These are phyloP conservation scores for Lophochroa leadbeateri DNA, from an alignment of 2,113 vertebrate genomes.

Conservation along the genomic window DNA sequence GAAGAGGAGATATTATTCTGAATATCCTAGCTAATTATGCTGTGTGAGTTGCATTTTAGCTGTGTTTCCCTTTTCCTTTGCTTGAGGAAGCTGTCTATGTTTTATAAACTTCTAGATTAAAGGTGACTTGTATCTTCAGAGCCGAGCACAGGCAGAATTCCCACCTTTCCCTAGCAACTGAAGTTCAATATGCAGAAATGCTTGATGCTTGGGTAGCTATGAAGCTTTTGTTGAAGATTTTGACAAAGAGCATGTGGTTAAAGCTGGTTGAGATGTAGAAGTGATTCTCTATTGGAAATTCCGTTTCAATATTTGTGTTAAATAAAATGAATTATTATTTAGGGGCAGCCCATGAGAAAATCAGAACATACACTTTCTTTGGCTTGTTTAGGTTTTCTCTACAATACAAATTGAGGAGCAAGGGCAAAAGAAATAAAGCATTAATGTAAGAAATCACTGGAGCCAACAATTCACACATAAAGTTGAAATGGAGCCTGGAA, in stretches of 20 bases:
- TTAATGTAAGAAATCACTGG: neutral
- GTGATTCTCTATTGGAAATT: neutral
- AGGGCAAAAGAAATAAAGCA: neutral
- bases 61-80: neutral
- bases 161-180: neutral
- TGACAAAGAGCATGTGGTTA: neutral
- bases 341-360: neutral
- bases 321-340: neutral
- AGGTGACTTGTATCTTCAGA: neutral
- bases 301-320: neutral
- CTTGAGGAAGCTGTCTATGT: neutral
- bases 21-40: neutral
- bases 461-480: neutral
- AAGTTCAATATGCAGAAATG: neutral
- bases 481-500: neutral
- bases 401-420: rapidly evolving
- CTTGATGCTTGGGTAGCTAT: neutral
- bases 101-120: neutral
- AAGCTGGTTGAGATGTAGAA: neutral
- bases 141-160: neutral
- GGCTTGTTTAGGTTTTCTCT: neutral
- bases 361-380: neutral
- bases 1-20: neutral
- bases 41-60: neutral
- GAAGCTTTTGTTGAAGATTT: neutral